Conservation (phyloP, 1,140 invertebrate species). For the Dryas iulia region DNA sequence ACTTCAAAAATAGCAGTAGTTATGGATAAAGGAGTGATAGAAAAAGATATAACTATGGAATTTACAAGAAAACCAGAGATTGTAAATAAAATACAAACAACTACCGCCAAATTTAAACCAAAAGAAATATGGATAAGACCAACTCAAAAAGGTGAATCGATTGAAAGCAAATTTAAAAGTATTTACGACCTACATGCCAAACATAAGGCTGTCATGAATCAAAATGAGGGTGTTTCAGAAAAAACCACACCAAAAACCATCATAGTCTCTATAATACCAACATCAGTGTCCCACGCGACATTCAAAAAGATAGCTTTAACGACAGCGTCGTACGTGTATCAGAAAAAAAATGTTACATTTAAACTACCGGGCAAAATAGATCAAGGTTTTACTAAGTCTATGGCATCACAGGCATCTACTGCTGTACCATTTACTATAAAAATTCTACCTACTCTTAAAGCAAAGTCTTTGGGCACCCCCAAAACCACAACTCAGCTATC, state of each 20-base stretch:
- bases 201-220: slow-evolving; percentile 46
- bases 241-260: slow-evolving; percentile 71
- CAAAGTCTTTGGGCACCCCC: slow-evolving; percentile 36
- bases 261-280: slow-evolving; percentile 75
- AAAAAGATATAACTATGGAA: slow-evolving; percentile 24
- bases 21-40: slow-evolving; percentile 31
- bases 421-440: slow-evolving; percentile 47
- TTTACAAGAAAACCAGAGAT: slow-evolving; percentile 41
- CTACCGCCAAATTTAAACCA: slow-evolving; percentile 59
- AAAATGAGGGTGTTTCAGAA: slow-evolving; percentile 52
- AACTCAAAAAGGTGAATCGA: slow-evolving; percentile 70
- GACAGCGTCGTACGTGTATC: slow-evolving; percentile 50
- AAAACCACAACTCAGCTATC: slow-evolving; percentile 29
- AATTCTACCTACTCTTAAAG: slow-evolving; percentile 36
- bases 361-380: slow-evolving; percentile 45
- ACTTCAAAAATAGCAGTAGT: slow-evolving; percentile 21
- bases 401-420: slow-evolving; percentile 47
- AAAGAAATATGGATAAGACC: slow-evolving; percentile 77
- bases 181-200: slow-evolving; percentile 44
- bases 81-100: slow-evolving; percentile 39
- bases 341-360: slow-evolving; percentile 43
- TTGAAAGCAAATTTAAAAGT: slow-evolving; percentile 56
- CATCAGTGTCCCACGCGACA: slow-evolving; percentile 66
- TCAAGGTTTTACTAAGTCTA: slow-evolving; percentile 51
- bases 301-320: slow-evolving; percentile 71